A percentile compares a stretch with the other conserved stretches of the same genome.
phyloP scores from a whole-genome alignment of 2,113 vertebrate genomes.

The Mellivora capensis region DNA sequence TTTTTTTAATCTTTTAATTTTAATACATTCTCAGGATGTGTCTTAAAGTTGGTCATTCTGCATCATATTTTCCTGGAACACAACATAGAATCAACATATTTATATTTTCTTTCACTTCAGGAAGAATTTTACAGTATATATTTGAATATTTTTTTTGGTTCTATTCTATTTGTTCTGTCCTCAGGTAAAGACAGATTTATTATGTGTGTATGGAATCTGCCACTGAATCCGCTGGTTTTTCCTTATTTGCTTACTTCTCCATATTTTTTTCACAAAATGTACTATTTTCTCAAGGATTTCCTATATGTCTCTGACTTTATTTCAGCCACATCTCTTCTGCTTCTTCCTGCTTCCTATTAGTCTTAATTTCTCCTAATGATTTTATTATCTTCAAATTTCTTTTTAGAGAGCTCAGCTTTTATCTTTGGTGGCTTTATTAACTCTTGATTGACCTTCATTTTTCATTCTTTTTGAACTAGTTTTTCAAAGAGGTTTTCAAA shows the following conservation, averaged over 20 bases:
- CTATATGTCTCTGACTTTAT: neutral
- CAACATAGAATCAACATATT: neutral
- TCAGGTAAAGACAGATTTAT: neutral
- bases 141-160: neutral
- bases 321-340: neutral
- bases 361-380: neutral
- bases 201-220: neutral
- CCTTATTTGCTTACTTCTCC: neutral
- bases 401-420: neutral
- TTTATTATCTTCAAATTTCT: neutral
- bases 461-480: neutral
- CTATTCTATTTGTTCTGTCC: neutral
- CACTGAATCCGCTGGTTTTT: neutral
- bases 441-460: neutral
- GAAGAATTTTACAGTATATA: neutral
- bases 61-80: neutral
- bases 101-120: neutral
- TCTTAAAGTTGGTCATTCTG: neutral
- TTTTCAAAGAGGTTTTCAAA: neutral
- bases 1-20: neutral
- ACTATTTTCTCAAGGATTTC: neutral
- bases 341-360: neutral
- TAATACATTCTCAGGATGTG: neutral
- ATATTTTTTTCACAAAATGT: neutral
- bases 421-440: neutral